A percentile compares a stretch with the other conserved stretches of the same genome.
Evolutionary conservation across 1,140 invertebrate genomes (phyloP).

Genomic region (Trichomalopsis sarcophagae): DNA sequence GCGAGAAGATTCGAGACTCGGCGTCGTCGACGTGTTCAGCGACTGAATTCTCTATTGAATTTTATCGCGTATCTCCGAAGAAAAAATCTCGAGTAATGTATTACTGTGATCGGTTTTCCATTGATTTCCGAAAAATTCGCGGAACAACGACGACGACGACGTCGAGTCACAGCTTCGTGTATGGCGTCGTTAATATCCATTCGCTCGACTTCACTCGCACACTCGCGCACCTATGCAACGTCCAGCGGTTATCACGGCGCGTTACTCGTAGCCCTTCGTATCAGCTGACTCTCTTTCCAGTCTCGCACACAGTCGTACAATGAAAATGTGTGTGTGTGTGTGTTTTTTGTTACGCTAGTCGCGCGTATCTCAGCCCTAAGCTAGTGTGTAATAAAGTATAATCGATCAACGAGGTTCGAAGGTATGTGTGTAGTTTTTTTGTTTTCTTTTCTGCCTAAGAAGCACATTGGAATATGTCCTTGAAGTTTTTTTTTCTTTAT

Average conservation of each 20-base stretch:
- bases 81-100: not conserved
- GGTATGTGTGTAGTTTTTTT: constrained; percentile 13
- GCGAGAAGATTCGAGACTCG: constrained; percentile 13
- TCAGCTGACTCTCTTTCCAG: not conserved
- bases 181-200: not conserved
- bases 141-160: constrained; percentile 1
- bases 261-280: not conserved
- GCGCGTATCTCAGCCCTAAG: constrained; percentile 20
- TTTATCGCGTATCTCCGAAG: not conserved
- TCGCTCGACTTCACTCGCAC: not conserved
- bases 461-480: constrained; percentile 34
- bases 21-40: not conserved
- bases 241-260: not conserved
- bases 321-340: constrained; percentile 2
- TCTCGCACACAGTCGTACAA: not conserved
- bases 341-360: constrained; percentile 18
- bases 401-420: constrained; percentile 27
- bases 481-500: constrained; percentile 4
- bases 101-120: not conserved
- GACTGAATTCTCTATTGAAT: not conserved
- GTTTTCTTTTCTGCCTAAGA: constrained; percentile 14
- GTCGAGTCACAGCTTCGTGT: not conserved
- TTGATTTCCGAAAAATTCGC: not conserved
- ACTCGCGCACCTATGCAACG: not conserved
- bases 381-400: constrained; percentile 31